Base-by-base conservation (phyloP, 1,140 invertebrate genomes). In the Bombus pyrosoma region DNA sequence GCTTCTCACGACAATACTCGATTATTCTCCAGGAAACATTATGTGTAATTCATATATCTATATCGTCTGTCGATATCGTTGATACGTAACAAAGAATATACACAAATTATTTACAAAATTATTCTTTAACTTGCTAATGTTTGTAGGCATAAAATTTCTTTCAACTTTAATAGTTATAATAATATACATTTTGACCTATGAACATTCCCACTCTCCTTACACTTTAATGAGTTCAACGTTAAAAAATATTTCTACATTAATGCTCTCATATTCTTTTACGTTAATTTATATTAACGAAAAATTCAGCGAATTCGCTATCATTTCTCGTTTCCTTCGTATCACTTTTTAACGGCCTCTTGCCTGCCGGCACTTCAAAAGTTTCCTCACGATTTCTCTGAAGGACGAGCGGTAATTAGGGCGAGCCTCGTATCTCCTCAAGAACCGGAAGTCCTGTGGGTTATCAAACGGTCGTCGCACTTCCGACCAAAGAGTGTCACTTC, bases 391-490 rank as follows among this genome's bases (percentile, higher is more conserved):
- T 76, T 83, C 85, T 81, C 84, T 85, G 84, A 85, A 85, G 90
- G 87, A 90, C 87, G 88, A 75, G 88, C 85, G 75, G 89, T 92
- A 92, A 92, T 92, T 92, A 90, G 88, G 87, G 85, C 87, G 64
- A 86, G 86, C 75, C 88, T 83, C 77, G 87, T 81, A 91, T 90
- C 85, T 89, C 88, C 83, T 88, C 85, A 88, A 92, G 81, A 79
- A 87, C 79, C 90, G 90, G 92, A 91, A 90, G 88, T 89, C 89
- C 89, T 87, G 86, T 85, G 90, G 88, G 88, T 92, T 92, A 91
- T 91, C 85, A 90, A 91, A 91, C 86, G 87, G 90, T 89, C 86
- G 84, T 87, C 79, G 82, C 68, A 89, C 87, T 92, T 91, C 89
- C 90, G 78, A 89, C 87, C 87, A 32, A 39, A 41, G 80, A n/a